Evolutionary conservation across 2,888 invertebrate genomes (phyloP), one percentile per base, ranked within the genome.

Genomic region (Drosophila gaucha): DNA sequence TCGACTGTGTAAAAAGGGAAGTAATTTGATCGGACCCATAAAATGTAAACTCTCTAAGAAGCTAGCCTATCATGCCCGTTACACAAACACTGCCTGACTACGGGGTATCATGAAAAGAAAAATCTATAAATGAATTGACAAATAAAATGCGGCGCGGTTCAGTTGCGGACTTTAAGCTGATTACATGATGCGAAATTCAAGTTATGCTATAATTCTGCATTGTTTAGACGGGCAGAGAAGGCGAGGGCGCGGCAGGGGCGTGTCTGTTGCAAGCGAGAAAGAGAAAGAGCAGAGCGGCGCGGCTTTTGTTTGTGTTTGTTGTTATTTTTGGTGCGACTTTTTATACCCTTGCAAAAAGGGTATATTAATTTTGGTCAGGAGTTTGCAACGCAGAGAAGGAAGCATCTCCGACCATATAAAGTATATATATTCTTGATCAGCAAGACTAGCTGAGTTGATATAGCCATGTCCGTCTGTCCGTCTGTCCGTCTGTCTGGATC

Each of bases 121-220:
- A 44, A 75, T 84, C 84, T 84, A 70, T 78, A 83, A 83, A 80
- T 74, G 84, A 80, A 83, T 83, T 86, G 84, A 86, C 86, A 82
- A 82, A 86, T 83, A 67, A 86, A 86, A 83, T 67, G 74, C 74
- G 80, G 64, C 70, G 35, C 41, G 57, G 20, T 46, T 46, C 30
- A 22, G 31, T 58, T 43, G 54, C 38, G 67, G 10, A 50, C 22
- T 44, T 54, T 51, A 43, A 66, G 73, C 60, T 73, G 74, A 86
- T 86, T 82, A 82, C 80, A 86, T 82, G 86, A 86, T 75, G 80
- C 78, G 78, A 82, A 83, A 84, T 67, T 78, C 77, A 52, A 86
- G 82, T 82, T 82, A 86, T 84, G 82, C 84, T 86, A 86, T 86
- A 84, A 86, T 82, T 82, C 82, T 80, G 82, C 82, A 82, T 82